Evolutionary conservation across 2,797 vertebrate species (phyloP).

Genomic region (Tamandua tetradactyla): DNA sequence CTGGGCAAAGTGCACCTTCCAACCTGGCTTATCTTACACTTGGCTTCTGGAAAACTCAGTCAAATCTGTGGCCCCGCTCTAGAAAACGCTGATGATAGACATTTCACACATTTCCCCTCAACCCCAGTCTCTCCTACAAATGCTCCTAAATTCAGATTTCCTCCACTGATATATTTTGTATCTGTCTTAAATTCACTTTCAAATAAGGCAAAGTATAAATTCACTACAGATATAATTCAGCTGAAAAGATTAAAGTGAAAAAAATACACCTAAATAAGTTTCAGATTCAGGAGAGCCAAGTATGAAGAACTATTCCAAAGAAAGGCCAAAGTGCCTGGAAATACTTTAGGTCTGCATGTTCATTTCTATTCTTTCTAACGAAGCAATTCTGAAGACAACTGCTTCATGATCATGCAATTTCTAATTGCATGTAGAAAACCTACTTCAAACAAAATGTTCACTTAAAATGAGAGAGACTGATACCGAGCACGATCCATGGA

Average conservation of each 20-base stretch:
- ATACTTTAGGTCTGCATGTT: neutral
- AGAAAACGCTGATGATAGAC: neutral
- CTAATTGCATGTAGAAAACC: neutral
- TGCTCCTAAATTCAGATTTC: neutral
- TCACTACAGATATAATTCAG: neutral
- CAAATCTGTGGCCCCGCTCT: neutral
- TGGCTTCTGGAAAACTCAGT: too few relatives aligned
- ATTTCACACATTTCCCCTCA: neutral
- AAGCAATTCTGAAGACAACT: neutral
- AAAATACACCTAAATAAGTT: neutral
- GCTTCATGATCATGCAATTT: neutral
- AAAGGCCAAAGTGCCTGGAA: neutral
- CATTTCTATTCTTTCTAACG: neutral
- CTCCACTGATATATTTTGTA: neutral
- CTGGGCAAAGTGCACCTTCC: neutral
- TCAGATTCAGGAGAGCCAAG: neutral
- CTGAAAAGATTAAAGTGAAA: neutral
- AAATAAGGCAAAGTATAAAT: neutral
- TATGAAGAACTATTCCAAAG: neutral
- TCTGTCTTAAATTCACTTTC: neutral
- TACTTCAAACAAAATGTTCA: neutral
- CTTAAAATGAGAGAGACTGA: neutral
- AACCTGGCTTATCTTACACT: too few relatives aligned
- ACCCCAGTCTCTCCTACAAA: neutral
- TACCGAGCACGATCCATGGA: neutral